phyloP scores from a whole-genome alignment of 2,113 vertebrate genomes.

The Arizona elegans region DNA sequence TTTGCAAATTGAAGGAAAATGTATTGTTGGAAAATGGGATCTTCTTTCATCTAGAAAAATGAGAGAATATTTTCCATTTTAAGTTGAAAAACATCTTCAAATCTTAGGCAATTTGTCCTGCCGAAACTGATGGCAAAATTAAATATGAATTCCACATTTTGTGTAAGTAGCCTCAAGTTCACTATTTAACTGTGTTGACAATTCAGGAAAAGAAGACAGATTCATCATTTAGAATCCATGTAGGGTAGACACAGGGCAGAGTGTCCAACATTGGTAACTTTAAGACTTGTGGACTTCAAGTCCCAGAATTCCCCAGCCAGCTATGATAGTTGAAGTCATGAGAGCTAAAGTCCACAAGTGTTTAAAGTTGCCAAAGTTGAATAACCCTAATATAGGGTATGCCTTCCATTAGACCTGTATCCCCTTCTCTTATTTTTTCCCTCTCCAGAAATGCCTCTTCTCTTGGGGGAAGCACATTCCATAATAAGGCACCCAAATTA shows the following conservation, averaged over 20 bases:
- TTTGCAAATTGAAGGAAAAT: not conserved
- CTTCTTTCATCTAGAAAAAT: not conserved
- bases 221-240: not conserved
- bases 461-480: not conserved
- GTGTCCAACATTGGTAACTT: not conserved
- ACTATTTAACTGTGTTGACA: not conserved
- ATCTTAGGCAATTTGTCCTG: not conserved
- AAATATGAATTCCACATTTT: not conserved
- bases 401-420: not conserved
- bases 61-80: not conserved
- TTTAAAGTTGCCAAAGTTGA: not conserved
- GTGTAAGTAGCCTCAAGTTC: not conserved
- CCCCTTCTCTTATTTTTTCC: not conserved
- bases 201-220: not conserved
- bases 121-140: not conserved
- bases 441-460: not conserved
- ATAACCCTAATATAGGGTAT: not conserved
- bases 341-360: not conserved
- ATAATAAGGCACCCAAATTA: not conserved
- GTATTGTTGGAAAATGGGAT: not conserved
- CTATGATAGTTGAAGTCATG: not conserved
- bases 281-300: not conserved
- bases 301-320: not conserved
- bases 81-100: not conserved
- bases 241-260: not conserved